phyloP scores from a whole-genome alignment of 2,888 invertebrate genomes.

The Hipparchia sbordonii region DNA sequence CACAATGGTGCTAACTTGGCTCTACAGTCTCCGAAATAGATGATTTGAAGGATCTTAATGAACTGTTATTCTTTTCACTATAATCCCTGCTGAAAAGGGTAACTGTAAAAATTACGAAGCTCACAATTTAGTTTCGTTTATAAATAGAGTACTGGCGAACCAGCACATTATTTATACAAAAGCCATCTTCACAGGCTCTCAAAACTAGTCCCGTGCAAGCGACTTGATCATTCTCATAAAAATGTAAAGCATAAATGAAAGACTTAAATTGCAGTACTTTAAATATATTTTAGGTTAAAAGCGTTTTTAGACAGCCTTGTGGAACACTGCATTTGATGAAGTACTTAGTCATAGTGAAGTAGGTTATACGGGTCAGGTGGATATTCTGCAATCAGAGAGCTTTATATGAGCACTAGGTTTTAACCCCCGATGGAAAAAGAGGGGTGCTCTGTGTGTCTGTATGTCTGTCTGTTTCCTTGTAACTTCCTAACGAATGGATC shows the following conservation, averaged over 20 bases:
- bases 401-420: not conserved
- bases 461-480: too few relatives aligned
- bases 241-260: slow-evolving; percentile 14
- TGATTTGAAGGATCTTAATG: too few relatives aligned
- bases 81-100: too few relatives aligned
- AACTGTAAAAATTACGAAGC: too few relatives aligned
- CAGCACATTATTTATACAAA: not conserved
- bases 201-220: slow-evolving; percentile 5
- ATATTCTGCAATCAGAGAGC: not conserved
- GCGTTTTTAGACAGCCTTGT: slow-evolving; percentile 4
- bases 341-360: slow-evolving; percentile 9
- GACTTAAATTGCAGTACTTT: slow-evolving; percentile 11
- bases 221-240: slow-evolving; percentile 17
- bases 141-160: too few relatives aligned
- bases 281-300: slow-evolving; percentile 9
- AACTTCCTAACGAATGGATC: too few relatives aligned
- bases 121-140: too few relatives aligned
- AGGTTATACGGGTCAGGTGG: slow-evolving; percentile 13
- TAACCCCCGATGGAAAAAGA: too few relatives aligned
- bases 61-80: too few relatives aligned
- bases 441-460: too few relatives aligned
- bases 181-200: not conserved
- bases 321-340: slow-evolving; percentile 13
- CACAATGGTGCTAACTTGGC: too few relatives aligned
- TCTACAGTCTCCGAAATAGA: too few relatives aligned